Conservation (phyloP, 2,888 invertebrate genomes). For the Myopa tessellatipennis region DNA sequence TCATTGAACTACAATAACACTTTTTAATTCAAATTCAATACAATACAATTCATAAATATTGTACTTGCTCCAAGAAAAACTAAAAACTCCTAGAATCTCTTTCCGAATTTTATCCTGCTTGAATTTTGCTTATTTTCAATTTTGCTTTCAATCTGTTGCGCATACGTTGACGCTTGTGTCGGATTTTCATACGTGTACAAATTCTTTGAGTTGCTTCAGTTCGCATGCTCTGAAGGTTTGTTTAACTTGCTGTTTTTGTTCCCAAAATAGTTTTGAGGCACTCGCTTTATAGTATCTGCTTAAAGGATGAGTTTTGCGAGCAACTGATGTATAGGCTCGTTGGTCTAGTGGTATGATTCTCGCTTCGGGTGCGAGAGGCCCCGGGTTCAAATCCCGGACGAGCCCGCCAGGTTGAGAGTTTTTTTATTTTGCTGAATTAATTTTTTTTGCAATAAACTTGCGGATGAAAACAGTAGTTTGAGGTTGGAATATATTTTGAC, state of each 20-base stretch:
- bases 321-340: constrained; percentile 54
- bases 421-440: not conserved
- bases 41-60: no score
- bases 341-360: constrained; percentile 67
- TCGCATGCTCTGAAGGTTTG: constrained; percentile 2
- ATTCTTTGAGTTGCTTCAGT: not conserved
- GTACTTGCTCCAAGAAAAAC: no score
- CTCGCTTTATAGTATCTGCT: not conserved
- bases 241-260: no score
- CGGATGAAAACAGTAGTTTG: not conserved
- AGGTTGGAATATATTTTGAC: not conserved
- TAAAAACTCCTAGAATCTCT: no score
- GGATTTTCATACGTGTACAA: no score
- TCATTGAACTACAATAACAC: no score
- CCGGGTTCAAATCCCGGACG: constrained; percentile 67
- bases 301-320: not conserved
- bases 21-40: no score
- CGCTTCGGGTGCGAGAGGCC: constrained; percentile 67
- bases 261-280: not conserved
- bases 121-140: no score
- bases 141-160: no score
- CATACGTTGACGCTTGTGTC: no score
- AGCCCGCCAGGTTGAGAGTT: constrained; percentile 52
- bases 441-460: not conserved
- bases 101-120: no score